A percentile compares a stretch with the other conserved stretches of the same genome.
These are phyloP conservation scores for Pyxicephalus adspersus DNA, from an alignment of 2,113 vertebrate genomes.

Conservation along the genomic window DNA sequence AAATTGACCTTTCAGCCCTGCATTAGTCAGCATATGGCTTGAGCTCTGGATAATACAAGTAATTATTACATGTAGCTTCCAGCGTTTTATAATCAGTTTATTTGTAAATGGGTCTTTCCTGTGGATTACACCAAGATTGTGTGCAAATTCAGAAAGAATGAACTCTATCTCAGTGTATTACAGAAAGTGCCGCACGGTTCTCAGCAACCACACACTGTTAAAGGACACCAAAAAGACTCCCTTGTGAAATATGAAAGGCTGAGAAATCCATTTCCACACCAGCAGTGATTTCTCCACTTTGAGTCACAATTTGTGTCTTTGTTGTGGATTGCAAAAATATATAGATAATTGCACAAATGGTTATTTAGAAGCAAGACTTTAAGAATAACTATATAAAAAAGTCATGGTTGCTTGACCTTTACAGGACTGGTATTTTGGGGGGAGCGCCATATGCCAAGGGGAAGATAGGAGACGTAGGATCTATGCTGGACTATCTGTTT, in stretches of 20 bases:
- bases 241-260: neutral
- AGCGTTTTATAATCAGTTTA: slow-evolving; percentile 21
- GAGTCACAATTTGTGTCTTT: too few relatives aligned
- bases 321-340: too few relatives aligned
- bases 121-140: slow-evolving; percentile 21
- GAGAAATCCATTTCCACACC: too few relatives aligned
- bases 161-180: slow-evolving; percentile 8
- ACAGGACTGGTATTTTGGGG: too few relatives aligned
- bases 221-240: neutral
- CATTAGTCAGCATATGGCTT: neutral
- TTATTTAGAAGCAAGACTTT: too few relatives aligned
- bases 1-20: neutral
- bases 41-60: neutral
- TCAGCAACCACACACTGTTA: neutral
- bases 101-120: slow-evolving; percentile 30
- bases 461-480: too few relatives aligned
- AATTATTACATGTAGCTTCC: slow-evolving; percentile 17
- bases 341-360: too few relatives aligned
- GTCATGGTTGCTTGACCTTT: too few relatives aligned
- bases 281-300: too few relatives aligned
- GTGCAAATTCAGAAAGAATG: neutral
- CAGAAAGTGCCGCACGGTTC: neutral
- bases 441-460: too few relatives aligned
- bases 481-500: too few relatives aligned
- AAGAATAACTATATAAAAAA: too few relatives aligned